Evolutionary conservation across 2,113 vertebrate species (phyloP).

Genomic region (Pipra filicauda): DNA sequence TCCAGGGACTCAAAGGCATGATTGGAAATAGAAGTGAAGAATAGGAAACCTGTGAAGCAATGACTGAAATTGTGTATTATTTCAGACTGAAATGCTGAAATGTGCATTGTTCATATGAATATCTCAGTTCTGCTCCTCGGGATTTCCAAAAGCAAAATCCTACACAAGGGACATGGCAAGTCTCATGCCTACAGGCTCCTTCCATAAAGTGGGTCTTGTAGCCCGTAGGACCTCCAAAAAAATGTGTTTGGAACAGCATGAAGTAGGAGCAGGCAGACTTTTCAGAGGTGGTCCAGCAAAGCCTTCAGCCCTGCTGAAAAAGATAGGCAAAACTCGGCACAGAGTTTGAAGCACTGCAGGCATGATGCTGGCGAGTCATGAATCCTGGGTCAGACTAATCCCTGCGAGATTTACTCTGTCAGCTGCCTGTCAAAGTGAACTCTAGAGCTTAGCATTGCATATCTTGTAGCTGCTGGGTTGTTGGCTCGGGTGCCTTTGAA

Average conservation of each 20-base stretch:
- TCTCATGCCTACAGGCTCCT: neutral
- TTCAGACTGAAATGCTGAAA: neutral
- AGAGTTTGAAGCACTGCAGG: neutral
- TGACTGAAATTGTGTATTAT: neutral
- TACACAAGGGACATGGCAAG: neutral
- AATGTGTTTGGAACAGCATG: neutral
- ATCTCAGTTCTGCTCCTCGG: neutral
- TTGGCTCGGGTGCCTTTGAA: neutral
- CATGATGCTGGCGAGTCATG: fast-evolving
- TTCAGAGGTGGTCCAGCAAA: neutral
- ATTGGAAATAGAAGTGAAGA: neutral
- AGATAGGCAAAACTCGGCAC: neutral
- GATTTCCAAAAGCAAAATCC: neutral
- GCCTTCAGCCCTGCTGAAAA: neutral
- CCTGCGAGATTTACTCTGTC: neutral
- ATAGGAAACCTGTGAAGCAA: neutral
- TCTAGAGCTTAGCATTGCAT: neutral
- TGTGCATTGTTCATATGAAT: neutral
- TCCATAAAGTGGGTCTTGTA: neutral
- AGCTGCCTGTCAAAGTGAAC: neutral
- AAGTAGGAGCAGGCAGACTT: neutral
- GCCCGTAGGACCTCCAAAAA: neutral
- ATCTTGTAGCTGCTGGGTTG: neutral
- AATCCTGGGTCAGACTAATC: neutral
- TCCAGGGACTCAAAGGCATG: neutral